Evolutionary conservation across 2,797 vertebrate species (phyloP), one percentile per base, ranked within the genome.

Genomic region (Macroramphosus scolopax): DNA sequence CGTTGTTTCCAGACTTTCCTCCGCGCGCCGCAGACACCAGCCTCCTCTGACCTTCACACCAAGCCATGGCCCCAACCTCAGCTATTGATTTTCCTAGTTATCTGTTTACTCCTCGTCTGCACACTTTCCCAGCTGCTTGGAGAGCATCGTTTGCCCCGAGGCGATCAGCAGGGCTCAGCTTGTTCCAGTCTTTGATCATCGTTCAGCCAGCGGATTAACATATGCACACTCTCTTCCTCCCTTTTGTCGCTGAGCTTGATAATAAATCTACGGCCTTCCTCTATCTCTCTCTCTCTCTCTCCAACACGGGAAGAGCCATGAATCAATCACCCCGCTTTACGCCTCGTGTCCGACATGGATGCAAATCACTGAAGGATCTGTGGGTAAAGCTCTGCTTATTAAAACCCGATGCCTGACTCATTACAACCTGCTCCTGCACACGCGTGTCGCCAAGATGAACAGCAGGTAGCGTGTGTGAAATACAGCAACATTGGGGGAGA

Each of bases 151-250:
- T 85, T 84, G 91, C 90, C 92, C 89, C 75, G 75, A 89, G 93
- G 93, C 92, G 86, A 92, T 90, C 90, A 89, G 89, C 87, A 69
- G 87, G 88, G 88, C 91, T 89, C 79, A 83, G 85, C 90, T 86
- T 92, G 87, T 89, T 92, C 80, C 72, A 82, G 77, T 80, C 90
- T 92, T 92, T 91, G 92, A 94, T 93, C 91, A 89, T 81, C 87
- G 87, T 88, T 85, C 87, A 88, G 84, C 86, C 84, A 66, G 61
- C 51, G 86, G 83, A 91, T 91, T 92, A 92, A 87, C 90, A 91
- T 91, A 89, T 83, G 85, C 82, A 89, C 75, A 77, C 87, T 75
- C 88, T 89, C 88, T 87, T 83, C 83, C 87, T 83, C 82, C 84
- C 88, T 88, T 88, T 89, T 87, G 89, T 90, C 89, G 76, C 87